Evolutionary conservation across 2,113 vertebrate species (phyloP).

Genomic region (Ictidomys tridecemlineatus): DNA sequence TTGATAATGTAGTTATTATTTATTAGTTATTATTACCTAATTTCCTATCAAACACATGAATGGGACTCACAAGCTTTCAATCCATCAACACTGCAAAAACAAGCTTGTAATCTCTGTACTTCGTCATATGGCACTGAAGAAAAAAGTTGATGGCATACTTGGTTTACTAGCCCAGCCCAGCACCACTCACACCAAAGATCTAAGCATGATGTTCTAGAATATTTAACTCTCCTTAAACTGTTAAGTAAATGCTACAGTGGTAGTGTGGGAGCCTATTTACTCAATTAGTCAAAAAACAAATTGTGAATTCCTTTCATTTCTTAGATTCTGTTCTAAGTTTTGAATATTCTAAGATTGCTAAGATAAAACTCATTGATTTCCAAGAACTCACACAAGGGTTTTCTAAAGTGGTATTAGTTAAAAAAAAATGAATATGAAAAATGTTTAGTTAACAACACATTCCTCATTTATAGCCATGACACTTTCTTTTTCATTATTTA

Average conservation of each 20-base stretch:
- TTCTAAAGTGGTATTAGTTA: background rate
- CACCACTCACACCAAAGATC: background rate
- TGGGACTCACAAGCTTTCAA: background rate
- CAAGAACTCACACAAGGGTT: background rate
- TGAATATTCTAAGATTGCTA: background rate
- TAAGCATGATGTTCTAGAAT: background rate
- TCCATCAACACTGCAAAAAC: rapidly evolving
- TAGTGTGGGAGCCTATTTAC: background rate
- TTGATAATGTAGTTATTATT: background rate
- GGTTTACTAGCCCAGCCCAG: background rate
- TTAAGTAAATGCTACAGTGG: background rate
- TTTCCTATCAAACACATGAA: background rate
- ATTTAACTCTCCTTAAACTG: background rate
- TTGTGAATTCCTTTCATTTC: background rate
- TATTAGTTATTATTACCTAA: background rate
- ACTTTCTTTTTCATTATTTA: background rate
- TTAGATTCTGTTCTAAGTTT: background rate
- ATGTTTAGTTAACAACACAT: background rate
- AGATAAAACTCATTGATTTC: background rate
- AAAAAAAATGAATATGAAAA: background rate
- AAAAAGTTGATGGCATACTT: background rate
- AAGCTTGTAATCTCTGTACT: background rate
- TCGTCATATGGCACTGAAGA: background rate
- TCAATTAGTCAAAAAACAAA: background rate
- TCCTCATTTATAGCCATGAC: background rate